Conservation (phyloP, 2,113 vertebrate species). For the Maccullochella peelii region DNA sequence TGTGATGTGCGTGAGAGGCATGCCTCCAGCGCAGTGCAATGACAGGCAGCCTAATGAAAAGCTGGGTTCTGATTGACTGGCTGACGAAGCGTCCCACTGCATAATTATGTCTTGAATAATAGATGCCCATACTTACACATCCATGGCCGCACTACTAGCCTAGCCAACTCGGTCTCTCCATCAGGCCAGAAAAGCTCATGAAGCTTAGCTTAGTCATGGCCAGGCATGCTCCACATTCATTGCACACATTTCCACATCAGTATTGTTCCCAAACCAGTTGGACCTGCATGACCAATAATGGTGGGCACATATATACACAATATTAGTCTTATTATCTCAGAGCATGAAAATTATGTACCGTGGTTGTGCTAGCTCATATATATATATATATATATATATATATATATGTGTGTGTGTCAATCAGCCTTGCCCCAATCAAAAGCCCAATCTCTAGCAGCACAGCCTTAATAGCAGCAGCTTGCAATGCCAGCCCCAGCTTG, state of each 20-base stretch:
- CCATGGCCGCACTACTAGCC: conserved; percentile 60
- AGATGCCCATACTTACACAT: conserved; percentile 77
- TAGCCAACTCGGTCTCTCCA: conserved; percentile 39
- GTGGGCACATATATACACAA: background rate
- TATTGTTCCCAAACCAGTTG: conserved; percentile 37
- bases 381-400: too few relatives aligned
- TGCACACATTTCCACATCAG: conserved; percentile 30
- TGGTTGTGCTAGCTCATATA: background rate
- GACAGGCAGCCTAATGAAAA: conserved; percentile 84
- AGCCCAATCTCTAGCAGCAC: conserved; percentile 13
- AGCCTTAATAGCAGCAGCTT: conserved; percentile 36
- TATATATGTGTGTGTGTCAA: too few relatives aligned
- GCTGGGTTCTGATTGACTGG: conserved; percentile 80
- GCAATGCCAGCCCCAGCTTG: conserved; percentile 34
- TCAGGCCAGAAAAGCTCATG: conserved; percentile 43
- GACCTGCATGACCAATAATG: conserved; percentile 16
- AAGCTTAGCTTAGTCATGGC: conserved; percentile 17
- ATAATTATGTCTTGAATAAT: conserved; percentile 87
- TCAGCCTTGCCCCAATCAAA: conserved; percentile 29
- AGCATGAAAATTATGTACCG: conserved; percentile 4
- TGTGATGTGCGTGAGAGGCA: conserved; percentile 52
- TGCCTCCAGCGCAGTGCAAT: conserved; percentile 67
- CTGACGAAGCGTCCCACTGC: conserved; percentile 79
- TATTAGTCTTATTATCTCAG: conserved; percentile 34
- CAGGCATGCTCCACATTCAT: conserved; percentile 14